Percentiles rank a stretch among this genome's conserved stretches.
Conservation (phyloP, 2,797 vertebrate species). For the Spondyliosoma cantharus region DNA sequence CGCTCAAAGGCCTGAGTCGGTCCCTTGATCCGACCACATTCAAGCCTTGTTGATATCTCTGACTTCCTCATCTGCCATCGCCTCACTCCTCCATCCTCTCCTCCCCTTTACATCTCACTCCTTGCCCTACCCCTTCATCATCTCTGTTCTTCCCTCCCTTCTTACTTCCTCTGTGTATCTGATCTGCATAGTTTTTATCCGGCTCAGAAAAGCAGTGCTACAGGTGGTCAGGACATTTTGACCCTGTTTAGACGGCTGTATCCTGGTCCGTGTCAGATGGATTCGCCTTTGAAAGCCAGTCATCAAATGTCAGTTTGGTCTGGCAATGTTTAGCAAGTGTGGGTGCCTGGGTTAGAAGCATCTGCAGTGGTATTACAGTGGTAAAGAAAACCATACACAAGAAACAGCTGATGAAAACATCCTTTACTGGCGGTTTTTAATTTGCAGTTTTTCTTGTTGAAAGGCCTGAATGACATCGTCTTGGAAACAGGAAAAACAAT, state of each 20-base stretch:
- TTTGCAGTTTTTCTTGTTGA: neutral
- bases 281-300: neutral
- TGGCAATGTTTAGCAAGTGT: neutral
- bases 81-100: constrained; percentile 41
- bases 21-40: constrained; percentile 52
- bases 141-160: constrained; percentile 15
- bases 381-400: neutral
- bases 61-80: constrained; percentile 55
- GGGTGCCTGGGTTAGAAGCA: neutral
- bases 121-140: neutral
- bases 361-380: neutral
- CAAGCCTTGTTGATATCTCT: constrained; percentile 44
- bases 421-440: neutral
- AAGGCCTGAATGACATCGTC: neutral
- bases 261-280: neutral
- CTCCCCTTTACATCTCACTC: constrained; percentile 11
- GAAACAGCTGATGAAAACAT: neutral
- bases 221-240: constrained; percentile 13
- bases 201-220: neutral
- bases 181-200: constrained; percentile 11
- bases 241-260: neutral
- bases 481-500: neutral
- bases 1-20: constrained; percentile 3
- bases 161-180: constrained; percentile 23
- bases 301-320: neutral